Evolutionary conservation across 1,140 invertebrate genomes (phyloP), one percentile per base, ranked within the genome.

Genomic region (Tetragonula clypearis): DNA sequence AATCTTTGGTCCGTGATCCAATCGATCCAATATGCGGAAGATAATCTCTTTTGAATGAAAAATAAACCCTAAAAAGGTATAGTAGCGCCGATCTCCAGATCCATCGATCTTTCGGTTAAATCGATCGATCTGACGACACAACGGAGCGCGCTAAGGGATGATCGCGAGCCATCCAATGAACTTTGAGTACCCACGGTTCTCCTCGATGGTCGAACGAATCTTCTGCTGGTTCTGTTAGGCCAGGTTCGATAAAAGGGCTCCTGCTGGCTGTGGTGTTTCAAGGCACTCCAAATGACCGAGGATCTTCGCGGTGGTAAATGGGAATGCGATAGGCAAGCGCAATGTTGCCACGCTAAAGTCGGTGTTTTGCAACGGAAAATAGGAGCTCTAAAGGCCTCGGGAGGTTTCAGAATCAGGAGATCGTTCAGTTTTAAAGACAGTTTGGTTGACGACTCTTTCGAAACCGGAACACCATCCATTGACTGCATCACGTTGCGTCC

Each of bases 221-320:
- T 90, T 55, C 86, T 88, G 9, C 69, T 17, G 6, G 83, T 58
- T 26, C 87, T 86, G 69, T 91, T 92, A 21, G 93, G 93, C 93
- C 94, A 94, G 19, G 94, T 94, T 30, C 92, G 86, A 79, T 94
- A 94, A 76, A 92, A 87, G 41, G 90, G 86, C 53, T 92, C 87
- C 85, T 90, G 87, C 85, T 90, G 87, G n/a, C 55, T 87, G 87
- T 88, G 92, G 55, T 89, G 89, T 84, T 93, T 93, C 41, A 91
- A 86, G 82, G 89, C 86, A 80, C 90, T 91, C 82, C 93, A 94
- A 72, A 91, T 91, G 86, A 90, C 91, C 86, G 87, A 86, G 23
- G 91, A 90, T 86, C 86, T 87, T 74, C 80, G 89, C 68, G 82
- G 73, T 73, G 87, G 86, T 21, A 89, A 81, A 72, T 92, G 91